A percentile compares a stretch with the other conserved stretches of the same genome.
Evolutionary conservation across 2,888 invertebrate genomes (phyloP).

Genomic region (Cantharis flavilabris): DNA sequence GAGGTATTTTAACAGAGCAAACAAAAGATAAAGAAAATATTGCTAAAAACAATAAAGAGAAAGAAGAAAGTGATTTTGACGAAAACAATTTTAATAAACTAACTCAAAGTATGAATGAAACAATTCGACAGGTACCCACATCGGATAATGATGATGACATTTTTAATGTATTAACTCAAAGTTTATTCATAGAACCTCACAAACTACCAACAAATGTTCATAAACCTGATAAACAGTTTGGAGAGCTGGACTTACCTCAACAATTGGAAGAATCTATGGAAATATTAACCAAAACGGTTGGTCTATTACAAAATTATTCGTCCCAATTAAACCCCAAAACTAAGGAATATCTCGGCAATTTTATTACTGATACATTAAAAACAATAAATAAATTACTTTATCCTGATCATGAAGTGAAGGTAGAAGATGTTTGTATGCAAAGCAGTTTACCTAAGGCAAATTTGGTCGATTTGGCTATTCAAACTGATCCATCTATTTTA

Average conservation of each 20-base stretch:
- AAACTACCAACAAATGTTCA: neutral
- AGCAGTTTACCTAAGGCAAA: neutral
- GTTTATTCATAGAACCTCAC: neutral
- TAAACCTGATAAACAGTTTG: neutral
- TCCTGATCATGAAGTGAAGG: neutral
- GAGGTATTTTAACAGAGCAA: neutral
- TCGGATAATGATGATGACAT: neutral
- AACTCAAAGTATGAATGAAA: neutral
- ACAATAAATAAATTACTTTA: neutral
- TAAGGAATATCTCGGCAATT: neutral
- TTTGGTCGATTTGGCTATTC: neutral
- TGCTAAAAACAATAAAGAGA: neutral
- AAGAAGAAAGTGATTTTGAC: neutral
- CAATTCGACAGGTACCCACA: neutral
- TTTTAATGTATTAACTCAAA: neutral
- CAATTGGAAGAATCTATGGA: neutral
- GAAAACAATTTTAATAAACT: neutral
- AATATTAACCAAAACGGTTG: neutral
- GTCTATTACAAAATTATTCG: neutral
- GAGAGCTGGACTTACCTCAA: neutral
- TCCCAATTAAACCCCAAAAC: neutral
- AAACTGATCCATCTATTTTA: neutral
- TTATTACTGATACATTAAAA: neutral
- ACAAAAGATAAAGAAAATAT: neutral
- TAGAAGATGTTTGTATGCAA: neutral